Percentiles rank a stretch among this genome's conserved stretches.
Conservation (phyloP, 2,888 invertebrate genomes). For the Acleris laterana region DNA sequence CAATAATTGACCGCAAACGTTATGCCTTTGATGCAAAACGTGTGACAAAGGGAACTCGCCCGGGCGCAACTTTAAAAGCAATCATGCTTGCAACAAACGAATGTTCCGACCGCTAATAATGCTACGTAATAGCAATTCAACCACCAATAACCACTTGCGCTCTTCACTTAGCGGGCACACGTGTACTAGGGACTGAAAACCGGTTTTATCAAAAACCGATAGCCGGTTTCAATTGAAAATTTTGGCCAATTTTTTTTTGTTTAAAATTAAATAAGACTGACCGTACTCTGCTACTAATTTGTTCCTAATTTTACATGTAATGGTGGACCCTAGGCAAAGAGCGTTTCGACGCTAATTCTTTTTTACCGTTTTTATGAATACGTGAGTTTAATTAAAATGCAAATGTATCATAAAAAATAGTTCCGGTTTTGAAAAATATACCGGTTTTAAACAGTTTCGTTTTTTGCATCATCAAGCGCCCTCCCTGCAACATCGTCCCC, state of each 20-base stretch:
- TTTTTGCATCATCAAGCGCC: neutral
- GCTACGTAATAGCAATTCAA: constrained; percentile 27
- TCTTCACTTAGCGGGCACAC: constrained; percentile 32
- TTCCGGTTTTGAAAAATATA: too few species aligned
- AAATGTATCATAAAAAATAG: too few species aligned
- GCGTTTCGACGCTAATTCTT: constrained; percentile 24
- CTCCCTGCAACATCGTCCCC: constrained; percentile 57
- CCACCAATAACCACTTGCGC: constrained; percentile 32
- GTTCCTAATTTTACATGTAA: constrained; percentile 79
- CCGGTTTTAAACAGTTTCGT: too few species aligned
- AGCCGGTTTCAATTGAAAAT: too few species aligned
- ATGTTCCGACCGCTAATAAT: constrained; percentile 23
- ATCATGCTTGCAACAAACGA: constrained; percentile 27
- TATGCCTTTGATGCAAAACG: constrained; percentile 9
- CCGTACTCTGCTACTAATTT: constrained; percentile 74
- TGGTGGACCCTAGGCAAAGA: constrained; percentile 47
- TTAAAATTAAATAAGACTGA: constrained; percentile 64
- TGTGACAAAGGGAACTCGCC: constrained; percentile 14
- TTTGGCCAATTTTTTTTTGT: too few species aligned
- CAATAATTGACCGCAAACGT: constrained; percentile 18
- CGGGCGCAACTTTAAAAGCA: constrained; percentile 25
- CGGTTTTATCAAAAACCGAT: too few species aligned
- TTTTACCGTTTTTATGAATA: neutral
- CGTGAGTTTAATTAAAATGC: too few species aligned
- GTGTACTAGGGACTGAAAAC: neutral